These are phyloP conservation scores for Chrysomela aeneicollis DNA, from an alignment of 2,888 invertebrate species.

Conservation along the genomic window DNA sequence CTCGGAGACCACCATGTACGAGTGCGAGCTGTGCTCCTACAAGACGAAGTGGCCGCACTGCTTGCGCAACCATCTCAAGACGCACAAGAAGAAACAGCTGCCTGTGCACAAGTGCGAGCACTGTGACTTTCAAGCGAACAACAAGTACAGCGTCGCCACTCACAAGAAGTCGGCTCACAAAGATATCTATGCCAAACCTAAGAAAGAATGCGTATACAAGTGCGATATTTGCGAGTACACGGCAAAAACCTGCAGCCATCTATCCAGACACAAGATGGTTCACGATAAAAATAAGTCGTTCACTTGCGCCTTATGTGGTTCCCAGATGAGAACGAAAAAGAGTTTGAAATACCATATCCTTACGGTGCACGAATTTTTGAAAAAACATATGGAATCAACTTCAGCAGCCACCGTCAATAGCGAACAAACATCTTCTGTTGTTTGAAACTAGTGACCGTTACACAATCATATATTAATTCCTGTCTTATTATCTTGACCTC, in stretches of 20 bases:
- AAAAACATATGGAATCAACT: too few relatives aligned
- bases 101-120: conserved; percentile 8
- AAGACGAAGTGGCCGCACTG: conserved; percentile 14
- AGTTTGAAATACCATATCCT: background rate
- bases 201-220: background rate
- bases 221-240: too few relatives aligned
- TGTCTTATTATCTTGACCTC: too few relatives aligned
- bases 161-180: conserved; percentile 7
- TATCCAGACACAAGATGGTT: too few relatives aligned
- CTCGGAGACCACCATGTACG: conserved; percentile 5
- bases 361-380: too few relatives aligned
- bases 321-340: background rate
- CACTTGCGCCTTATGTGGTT: background rate
- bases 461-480: too few relatives aligned
- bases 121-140: conserved; percentile 10
- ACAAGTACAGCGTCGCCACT: conserved; percentile 1
- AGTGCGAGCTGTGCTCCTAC: conserved; percentile 11
- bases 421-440: too few relatives aligned
- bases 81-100: background rate
- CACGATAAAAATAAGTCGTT: background rate
- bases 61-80: conserved; percentile 8
- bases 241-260: too few relatives aligned
- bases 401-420: too few relatives aligned
- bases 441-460: too few relatives aligned
- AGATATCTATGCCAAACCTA: background rate